phyloP scores from a whole-genome alignment of 2,797 vertebrate species.

The Xenops minutus region DNA sequence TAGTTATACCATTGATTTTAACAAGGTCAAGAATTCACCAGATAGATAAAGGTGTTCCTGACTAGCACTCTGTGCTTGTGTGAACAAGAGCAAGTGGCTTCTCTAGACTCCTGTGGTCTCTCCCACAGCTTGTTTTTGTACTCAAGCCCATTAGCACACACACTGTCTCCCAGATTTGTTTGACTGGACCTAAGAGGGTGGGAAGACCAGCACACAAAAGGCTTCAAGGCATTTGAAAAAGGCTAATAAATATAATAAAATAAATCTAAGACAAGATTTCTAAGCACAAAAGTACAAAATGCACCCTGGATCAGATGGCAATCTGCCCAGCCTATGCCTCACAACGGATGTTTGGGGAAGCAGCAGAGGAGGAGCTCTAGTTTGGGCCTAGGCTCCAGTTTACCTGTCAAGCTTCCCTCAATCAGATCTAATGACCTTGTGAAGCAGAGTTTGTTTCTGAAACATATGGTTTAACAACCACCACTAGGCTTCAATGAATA shows the following conservation, averaged over 20 bases:
- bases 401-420: background rate
- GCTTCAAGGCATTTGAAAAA: background rate
- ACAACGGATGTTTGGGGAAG: background rate
- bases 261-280: background rate
- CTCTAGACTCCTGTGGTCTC: background rate
- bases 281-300: background rate
- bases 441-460: background rate
- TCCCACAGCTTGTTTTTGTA: background rate
- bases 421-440: background rate
- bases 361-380: background rate
- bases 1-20: slow-evolving; percentile 31
- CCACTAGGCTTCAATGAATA: background rate
- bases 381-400: background rate
- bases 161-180: background rate
- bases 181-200: background rate
- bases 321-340: background rate
- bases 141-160: background rate
- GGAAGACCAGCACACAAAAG: background rate
- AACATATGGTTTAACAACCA: background rate
- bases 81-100: background rate
- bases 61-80: background rate
- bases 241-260: background rate
- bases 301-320: background rate
- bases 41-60: background rate
- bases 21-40: slow-evolving; percentile 46